Base-by-base conservation (phyloP, 92 coral and sea anemone species). In the Epizoanthus illoricatus region DNA sequence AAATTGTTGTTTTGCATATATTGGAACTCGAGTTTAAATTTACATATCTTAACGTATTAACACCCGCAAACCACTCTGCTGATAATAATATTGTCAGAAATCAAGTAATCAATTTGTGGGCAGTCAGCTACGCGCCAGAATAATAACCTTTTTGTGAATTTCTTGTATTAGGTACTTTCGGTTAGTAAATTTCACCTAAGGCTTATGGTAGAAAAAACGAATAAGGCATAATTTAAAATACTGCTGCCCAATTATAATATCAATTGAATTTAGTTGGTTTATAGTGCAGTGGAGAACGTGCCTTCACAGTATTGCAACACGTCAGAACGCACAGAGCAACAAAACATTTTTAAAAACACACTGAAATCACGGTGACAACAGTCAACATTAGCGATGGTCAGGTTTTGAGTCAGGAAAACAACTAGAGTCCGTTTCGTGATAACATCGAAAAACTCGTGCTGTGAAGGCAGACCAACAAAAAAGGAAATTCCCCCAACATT, bases 31-130 rank as follows among this genome's bases (percentile, higher is more conserved):
- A 64, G 23, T 28, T 12, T 66, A 4, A 5, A 66, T 66, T 66
- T 33, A 39, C 72, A 68, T 66, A 66, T 66, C 2, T 66, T 65
- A 23, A 33, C 69, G 24, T 33, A 64, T 64, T 64, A 64, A 33
- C 70, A 36, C 40, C 33, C 72, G 28, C 18, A 3, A 19, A 68
- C 39, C 16, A 68, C 56, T 49, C 56, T 7, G 8, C 56, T 49
- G 13, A 49, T 49, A 49, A 49, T 8, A 49, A 49, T 2, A 2
- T 9, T 49, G 56, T 10, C 12, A 8, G 56, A 49, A 49, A 49
- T 49, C 49, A 39, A 39, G 21, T 33, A 68, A 39, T 43, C 40
- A 68, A 39, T 68, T 68, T 68, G 72, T 24, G 72, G 72, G 40
- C 42, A 39, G 72, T 36, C n/a, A 68, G 72, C 18, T 15, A 68